Evolutionary conservation across 2,113 vertebrate genomes (phyloP).

Genomic region (Zosterops pallidus): DNA sequence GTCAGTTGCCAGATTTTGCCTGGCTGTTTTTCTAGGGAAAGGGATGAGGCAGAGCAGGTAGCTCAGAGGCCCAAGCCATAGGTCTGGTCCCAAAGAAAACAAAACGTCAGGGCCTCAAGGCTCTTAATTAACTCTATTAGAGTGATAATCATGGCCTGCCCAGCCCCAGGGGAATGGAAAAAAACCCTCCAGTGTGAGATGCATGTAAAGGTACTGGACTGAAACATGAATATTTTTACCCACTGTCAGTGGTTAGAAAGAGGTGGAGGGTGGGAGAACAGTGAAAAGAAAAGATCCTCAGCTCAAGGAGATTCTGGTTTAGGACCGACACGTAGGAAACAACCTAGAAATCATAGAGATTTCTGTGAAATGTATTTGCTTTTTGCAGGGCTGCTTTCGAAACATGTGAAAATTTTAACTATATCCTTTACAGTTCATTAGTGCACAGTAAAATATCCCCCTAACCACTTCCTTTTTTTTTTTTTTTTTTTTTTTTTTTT

Average conservation of each 20-base stretch:
- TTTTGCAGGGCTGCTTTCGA: neutral
- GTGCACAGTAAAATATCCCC: neutral
- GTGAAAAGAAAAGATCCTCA: neutral
- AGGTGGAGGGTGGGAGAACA: neutral
- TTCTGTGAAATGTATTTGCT: neutral
- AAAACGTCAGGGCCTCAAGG: slow-evolving; percentile 12
- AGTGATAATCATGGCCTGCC: slow-evolving; percentile 14
- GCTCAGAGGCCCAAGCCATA: neutral
- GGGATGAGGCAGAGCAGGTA: neutral
- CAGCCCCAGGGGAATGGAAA: slow-evolving; percentile 55
- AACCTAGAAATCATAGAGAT: neutral
- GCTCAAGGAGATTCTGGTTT: neutral
- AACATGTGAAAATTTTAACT: neutral
- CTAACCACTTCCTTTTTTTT: neutral
- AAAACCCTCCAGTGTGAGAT: slow-evolving; percentile 14
- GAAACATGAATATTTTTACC: slow-evolving; percentile 34
- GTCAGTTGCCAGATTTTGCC: neutral
- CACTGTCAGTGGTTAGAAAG: neutral
- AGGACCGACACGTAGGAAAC: neutral
- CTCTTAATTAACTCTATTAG: slow-evolving; percentile 51
- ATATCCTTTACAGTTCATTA: slow-evolving; percentile 3
- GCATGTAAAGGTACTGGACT: neutral
- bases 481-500: no score
- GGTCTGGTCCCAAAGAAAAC: slow-evolving; percentile 56
- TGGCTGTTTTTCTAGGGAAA: neutral